Percentiles rank a stretch among this genome's conserved stretches.
These are phyloP conservation scores for Plagodis dolabraria DNA, from an alignment of 2,888 invertebrate genomes.

Conservation along the genomic window DNA sequence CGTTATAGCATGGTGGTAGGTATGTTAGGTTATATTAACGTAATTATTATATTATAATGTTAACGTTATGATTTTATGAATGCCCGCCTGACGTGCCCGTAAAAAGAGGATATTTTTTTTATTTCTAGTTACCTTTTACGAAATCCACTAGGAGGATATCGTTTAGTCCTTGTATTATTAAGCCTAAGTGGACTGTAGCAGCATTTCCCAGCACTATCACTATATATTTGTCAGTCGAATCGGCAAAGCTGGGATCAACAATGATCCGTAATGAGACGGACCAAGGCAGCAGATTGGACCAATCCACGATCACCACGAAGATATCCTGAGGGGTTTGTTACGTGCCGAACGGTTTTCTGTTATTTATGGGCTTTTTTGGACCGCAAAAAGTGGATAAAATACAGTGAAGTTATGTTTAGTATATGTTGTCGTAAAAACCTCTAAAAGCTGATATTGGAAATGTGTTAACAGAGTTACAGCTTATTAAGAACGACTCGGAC, in stretches of 20 bases:
- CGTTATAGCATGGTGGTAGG: too few species aligned
- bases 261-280: conserved; percentile 29
- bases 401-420: too few species aligned
- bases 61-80: too few species aligned
- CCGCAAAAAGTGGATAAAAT: not conserved
- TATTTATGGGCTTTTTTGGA: not conserved
- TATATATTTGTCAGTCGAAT: conserved; percentile 14
- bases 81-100: too few species aligned
- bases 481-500: too few species aligned
- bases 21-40: too few species aligned
- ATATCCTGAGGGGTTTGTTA: conserved; percentile 17
- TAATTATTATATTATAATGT: too few species aligned
- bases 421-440: too few species aligned
- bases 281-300: conserved; percentile 12
- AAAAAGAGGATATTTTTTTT: too few species aligned
- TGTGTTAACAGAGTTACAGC: too few species aligned
- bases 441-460: too few species aligned
- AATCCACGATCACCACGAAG: conserved; percentile 15
- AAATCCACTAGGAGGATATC: not conserved
- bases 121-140: not conserved
- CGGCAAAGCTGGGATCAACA: conserved; percentile 17
- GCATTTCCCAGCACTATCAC: conserved; percentile 13
- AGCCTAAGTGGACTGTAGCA: not conserved
- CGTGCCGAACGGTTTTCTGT: conserved; percentile 1
- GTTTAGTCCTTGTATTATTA: too few species aligned